Evolutionary conservation across 2,797 vertebrate species (phyloP).

Genomic region (Parauchenoglanis punctatus): DNA sequence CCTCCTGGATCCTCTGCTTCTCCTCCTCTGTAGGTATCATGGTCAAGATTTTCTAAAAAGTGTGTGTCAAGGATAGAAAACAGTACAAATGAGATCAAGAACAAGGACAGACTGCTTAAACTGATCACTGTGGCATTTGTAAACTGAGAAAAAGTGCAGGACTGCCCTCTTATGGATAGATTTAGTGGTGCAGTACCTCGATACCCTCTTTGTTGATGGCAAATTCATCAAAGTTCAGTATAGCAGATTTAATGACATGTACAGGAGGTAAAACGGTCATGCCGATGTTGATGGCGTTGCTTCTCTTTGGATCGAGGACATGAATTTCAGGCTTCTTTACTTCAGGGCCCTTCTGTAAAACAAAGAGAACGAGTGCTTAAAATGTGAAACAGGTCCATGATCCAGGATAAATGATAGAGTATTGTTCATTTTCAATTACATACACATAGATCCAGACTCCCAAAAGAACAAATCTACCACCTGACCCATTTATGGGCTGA

Average conservation of each 20-base stretch:
- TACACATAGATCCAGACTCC: too few species aligned
- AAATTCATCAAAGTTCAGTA: conserved; percentile 92
- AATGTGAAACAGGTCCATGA: neutral
- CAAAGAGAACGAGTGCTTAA: neutral
- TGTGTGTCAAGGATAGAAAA: too few species aligned
- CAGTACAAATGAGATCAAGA: neutral
- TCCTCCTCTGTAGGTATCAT: conserved; percentile 98
- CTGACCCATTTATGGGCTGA: neutral
- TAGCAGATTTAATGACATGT: conserved; percentile 90
- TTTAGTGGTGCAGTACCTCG: conserved; percentile 77
- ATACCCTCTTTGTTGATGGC: conserved; percentile 95
- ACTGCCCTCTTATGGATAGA: conserved; percentile 40
- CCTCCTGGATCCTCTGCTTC: conserved; percentile 96
- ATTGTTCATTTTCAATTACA: neutral
- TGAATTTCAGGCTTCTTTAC: conserved; percentile 82
- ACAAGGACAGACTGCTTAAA: neutral
- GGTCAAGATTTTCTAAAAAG: conserved; percentile 89
- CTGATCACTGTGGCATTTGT: neutral
- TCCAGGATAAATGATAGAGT: neutral
- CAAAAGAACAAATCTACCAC: neutral
- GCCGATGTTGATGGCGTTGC: conserved; percentile 96
- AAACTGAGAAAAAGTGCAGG: neutral
- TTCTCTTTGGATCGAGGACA: conserved; percentile 90
- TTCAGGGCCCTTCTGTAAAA: conserved; percentile 82
- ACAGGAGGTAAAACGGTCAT: conserved; percentile 88